A percentile compares a stretch with the other conserved stretches of the same genome.
Evolutionary conservation across 2,888 invertebrate genomes (phyloP).

Genomic region (Anthrax anthrax): DNA sequence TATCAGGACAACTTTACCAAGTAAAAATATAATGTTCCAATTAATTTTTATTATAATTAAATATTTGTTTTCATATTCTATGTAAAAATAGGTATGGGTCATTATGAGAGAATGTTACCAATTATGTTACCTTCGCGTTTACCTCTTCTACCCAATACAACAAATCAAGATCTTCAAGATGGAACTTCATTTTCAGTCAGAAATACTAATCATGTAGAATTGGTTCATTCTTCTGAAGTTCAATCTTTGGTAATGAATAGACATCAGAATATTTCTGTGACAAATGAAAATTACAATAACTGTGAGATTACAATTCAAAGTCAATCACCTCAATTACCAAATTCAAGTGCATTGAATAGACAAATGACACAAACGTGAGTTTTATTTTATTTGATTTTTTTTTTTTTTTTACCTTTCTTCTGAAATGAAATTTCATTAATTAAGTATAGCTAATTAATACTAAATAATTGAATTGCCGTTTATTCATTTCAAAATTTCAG

Average conservation of each 20-base stretch:
- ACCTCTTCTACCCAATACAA: neutral
- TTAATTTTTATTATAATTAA: neutral
- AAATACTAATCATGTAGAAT: neutral
- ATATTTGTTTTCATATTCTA: neutral
- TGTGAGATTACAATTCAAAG: slow-evolving; percentile 25
- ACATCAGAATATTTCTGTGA: slow-evolving; percentile 5
- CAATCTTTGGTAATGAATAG: neutral
- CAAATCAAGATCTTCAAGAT: slow-evolving; percentile 24
- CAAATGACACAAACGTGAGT: slow-evolving; percentile 39
- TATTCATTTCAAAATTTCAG: slow-evolving; percentile 28
- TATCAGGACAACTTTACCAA: neutral
- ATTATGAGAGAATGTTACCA: slow-evolving; percentile 2
- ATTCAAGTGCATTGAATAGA: slow-evolving; percentile 37
- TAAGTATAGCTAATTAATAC: no score
- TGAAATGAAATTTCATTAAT: no score
- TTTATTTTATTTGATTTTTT: neutral
- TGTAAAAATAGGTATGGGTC: slow-evolving; percentile 10
- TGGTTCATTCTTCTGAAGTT: slow-evolving; percentile 1
- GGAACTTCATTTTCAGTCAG: slow-evolving; percentile 13
- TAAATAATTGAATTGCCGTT: neutral
- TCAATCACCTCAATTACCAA: slow-evolving; percentile 38
- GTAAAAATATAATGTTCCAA: neutral
- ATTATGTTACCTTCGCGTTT: slow-evolving; percentile 29
- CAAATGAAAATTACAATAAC: slow-evolving; percentile 18
- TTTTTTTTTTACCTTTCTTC: neutral